Percentiles rank a stretch among this genome's conserved stretches.
Conservation (phyloP, 2,113 vertebrate species). For the Psettodes erumei region DNA sequence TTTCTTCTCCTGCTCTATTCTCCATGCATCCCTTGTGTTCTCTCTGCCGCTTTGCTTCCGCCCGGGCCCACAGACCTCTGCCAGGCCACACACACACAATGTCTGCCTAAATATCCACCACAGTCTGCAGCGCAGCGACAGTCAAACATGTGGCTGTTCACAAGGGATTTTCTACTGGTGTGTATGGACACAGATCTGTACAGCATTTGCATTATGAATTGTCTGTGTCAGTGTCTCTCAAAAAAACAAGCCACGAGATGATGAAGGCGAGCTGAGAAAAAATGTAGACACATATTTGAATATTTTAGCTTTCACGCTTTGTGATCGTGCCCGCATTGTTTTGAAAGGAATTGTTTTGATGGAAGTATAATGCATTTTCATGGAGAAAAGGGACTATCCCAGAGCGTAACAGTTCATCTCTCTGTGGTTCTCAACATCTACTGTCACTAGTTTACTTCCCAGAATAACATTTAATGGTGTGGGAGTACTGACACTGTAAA, state of each 20-base stretch:
- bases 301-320: neutral
- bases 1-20: constrained; percentile 42
- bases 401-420: neutral
- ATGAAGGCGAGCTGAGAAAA: neutral
- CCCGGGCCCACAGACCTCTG: constrained; percentile 35
- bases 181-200: constrained; percentile 1
- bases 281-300: neutral
- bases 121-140: constrained; percentile 14
- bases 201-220: constrained; percentile 17
- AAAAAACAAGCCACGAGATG: neutral
- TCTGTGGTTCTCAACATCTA: neutral
- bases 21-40: constrained; percentile 50
- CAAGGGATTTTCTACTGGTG: neutral
- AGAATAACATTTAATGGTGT: too few species aligned
- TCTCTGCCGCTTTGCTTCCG: constrained; percentile 58
- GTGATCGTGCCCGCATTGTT: neutral
- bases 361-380: too few species aligned
- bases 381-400: neutral
- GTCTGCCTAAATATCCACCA: constrained; percentile 25
- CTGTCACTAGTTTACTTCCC: too few species aligned
- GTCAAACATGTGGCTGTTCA: constrained; percentile 48
- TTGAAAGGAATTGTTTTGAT: too few species aligned
- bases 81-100: constrained; percentile 44
- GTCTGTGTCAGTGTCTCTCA: neutral
- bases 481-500: too few species aligned